Conservation (phyloP, 2,888 invertebrate species). For the Gastracanthus pulcherrimus region DNA sequence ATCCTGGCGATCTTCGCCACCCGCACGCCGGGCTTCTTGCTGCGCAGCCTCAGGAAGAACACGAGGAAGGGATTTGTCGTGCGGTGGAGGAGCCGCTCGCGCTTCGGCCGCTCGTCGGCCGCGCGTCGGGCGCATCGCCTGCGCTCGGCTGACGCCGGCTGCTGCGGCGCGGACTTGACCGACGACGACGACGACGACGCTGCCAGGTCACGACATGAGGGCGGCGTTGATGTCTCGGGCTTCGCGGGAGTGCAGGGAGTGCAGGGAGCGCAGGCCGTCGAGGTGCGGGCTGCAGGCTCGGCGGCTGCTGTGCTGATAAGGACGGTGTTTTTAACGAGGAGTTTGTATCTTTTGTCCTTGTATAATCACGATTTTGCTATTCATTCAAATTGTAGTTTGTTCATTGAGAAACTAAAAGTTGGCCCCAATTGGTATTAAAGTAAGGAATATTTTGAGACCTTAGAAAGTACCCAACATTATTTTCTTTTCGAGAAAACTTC, state of each 20-base stretch:
- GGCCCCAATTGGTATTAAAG: too few relatives aligned
- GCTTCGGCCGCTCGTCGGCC: background rate
- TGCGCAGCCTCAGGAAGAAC: slow-evolving; percentile 69
- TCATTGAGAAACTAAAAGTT: too few relatives aligned
- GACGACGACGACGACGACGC: background rate
- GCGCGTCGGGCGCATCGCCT: background rate
- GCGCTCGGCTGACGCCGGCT: background rate
- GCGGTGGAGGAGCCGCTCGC: slow-evolving; percentile 31
- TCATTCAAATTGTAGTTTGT: too few relatives aligned
- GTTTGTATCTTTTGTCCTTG: background rate
- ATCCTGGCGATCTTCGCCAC: slow-evolving; percentile 69
- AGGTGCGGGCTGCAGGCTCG: too few relatives aligned
- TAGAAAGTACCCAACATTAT: too few relatives aligned
- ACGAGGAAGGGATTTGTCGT: slow-evolving; percentile 73
- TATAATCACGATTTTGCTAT: too few relatives aligned
- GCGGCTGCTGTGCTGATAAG: background rate
- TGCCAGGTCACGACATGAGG: too few relatives aligned
- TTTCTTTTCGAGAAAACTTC: too few relatives aligned
- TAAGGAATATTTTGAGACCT: too few relatives aligned
- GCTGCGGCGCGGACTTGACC: too few relatives aligned
- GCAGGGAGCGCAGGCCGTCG: background rate
- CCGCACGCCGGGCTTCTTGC: slow-evolving; percentile 66
- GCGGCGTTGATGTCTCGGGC: too few relatives aligned
- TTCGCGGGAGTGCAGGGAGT: background rate
- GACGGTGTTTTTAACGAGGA: background rate